Conservation (phyloP, 2,113 vertebrate genomes). For the Falco punctatus region DNA sequence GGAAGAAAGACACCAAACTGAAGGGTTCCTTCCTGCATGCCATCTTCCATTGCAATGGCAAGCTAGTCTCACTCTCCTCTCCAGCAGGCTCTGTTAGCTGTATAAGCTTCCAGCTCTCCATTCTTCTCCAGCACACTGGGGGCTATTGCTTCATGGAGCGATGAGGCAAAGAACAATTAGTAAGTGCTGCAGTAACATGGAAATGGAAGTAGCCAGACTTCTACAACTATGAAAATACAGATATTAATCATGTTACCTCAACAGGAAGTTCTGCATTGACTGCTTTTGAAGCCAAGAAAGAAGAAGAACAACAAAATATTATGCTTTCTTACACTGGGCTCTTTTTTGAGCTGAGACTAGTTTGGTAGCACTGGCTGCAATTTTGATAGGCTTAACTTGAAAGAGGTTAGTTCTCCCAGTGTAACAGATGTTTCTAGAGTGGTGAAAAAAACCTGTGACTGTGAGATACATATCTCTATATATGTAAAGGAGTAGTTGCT, state of each 20-base stretch:
- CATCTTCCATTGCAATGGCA: neutral
- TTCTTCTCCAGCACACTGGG: neutral
- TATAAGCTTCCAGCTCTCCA: neutral
- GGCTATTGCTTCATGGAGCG: neutral
- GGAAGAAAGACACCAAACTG: neutral
- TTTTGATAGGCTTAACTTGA: neutral
- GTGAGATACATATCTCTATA: neutral
- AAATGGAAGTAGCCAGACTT: neutral
- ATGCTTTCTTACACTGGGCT: neutral
- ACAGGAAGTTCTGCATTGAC: neutral
- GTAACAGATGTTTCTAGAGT: neutral
- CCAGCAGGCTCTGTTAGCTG: neutral
- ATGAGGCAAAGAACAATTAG: neutral
- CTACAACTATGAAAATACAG: neutral
- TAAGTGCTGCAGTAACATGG: neutral
- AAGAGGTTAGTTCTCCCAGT: neutral
- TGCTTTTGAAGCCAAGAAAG: neutral
- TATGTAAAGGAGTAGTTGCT: neutral
- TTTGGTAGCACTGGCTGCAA: neutral
- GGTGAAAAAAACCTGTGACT: neutral
- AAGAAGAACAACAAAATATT: neutral
- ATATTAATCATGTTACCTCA: neutral
- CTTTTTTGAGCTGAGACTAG: neutral
- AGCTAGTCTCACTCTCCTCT: neutral
- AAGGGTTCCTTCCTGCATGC: neutral